These are phyloP conservation scores for Formicarius rufipectus DNA, from an alignment of 2,113 vertebrate genomes.

Conservation along the genomic window DNA sequence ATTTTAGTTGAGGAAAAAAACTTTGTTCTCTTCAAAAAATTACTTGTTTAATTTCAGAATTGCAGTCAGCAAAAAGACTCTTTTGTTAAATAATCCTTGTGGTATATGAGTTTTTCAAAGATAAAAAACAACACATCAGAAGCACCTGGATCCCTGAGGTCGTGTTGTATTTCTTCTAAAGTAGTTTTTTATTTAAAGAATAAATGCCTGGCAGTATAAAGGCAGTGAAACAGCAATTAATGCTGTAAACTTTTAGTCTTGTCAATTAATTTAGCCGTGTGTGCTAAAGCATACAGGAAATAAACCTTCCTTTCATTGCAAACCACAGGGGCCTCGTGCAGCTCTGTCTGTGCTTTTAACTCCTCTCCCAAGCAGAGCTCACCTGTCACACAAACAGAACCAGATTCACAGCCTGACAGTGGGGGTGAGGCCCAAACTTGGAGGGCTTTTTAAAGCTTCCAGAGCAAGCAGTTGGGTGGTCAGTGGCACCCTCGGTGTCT, in stretches of 20 bases:
- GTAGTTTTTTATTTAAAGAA: slow-evolving; percentile 2
- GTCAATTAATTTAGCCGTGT: neutral
- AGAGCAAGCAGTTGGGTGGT: neutral
- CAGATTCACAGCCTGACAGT: fast-evolving
- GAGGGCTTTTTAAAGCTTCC: neutral
- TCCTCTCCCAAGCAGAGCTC: neutral
- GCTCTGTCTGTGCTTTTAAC: neutral
- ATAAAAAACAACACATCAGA: neutral
- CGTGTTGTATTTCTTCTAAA: neutral
- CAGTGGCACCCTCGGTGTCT: neutral
- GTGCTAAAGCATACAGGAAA: slow-evolving; percentile 15
- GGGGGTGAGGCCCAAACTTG: neutral
- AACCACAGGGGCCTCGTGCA: neutral
- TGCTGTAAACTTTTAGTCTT: slow-evolving; percentile 9
- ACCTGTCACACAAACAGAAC: neutral
- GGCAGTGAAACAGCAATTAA: slow-evolving; percentile 8
- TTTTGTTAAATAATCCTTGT: neutral
- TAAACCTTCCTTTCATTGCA: neutral
- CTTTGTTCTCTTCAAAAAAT: neutral
- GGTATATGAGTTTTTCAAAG: neutral
- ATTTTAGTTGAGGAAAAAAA: neutral
- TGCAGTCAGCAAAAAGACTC: neutral
- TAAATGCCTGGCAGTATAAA: neutral
- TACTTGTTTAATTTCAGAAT: neutral
- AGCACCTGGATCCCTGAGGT: neutral